Conservation (phyloP, 2,113 vertebrate species). For the Lathamus discolor region DNA sequence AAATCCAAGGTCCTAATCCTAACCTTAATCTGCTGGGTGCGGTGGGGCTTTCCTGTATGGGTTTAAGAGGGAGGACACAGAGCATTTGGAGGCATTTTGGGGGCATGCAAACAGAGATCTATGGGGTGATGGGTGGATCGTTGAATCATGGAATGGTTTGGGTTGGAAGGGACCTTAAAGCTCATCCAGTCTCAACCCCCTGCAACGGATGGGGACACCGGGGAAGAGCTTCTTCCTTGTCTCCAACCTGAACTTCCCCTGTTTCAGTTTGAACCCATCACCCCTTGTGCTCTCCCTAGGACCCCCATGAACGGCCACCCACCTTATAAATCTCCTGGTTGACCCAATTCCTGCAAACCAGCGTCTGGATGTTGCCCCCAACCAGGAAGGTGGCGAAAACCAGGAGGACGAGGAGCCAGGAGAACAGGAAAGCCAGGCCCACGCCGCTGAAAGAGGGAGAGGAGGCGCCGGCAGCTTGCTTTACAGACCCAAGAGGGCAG, state of each 20-base stretch:
- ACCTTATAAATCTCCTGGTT: conserved; percentile 79
- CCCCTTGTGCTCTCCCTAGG: neutral
- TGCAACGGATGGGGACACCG: neutral
- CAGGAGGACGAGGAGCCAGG: conserved; percentile 78
- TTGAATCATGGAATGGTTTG: neutral
- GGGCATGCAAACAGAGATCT: rapidly evolving
- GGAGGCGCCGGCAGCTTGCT: rapidly evolving
- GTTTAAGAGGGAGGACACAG: neutral
- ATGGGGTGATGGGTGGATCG: rapidly evolving
- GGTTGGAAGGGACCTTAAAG: neutral
- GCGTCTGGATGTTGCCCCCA: conserved; percentile 78
- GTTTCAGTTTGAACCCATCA: neutral
- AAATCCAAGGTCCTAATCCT: neutral
- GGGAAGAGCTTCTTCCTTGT: neutral
- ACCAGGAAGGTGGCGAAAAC: conserved; percentile 78
- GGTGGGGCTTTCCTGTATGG: neutral
- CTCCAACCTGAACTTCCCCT: neutral
- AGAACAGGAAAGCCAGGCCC: conserved; percentile 77
- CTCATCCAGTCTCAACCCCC: neutral
- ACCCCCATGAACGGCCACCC: neutral
- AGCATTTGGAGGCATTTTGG: neutral
- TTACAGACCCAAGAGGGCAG: neutral
- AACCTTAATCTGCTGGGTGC: neutral
- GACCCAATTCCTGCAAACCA: conserved; percentile 78
- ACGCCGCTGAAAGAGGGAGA: conserved; percentile 62